Evolutionary conservation across 1,140 invertebrate genomes (phyloP).

Genomic region (Monochamus saltuarius): DNA sequence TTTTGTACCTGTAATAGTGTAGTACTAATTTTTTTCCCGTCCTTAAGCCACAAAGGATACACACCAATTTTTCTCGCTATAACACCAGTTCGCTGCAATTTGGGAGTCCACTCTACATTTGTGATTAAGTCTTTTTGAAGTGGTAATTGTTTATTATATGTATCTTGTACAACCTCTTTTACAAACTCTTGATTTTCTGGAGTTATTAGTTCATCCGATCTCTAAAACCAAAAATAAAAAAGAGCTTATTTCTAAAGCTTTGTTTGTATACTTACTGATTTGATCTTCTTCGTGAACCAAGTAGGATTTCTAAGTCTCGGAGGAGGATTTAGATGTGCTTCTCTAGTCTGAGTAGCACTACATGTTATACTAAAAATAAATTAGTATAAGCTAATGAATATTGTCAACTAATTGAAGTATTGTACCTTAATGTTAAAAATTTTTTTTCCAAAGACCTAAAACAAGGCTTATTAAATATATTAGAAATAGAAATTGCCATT

Average conservation of each 20-base stretch:
- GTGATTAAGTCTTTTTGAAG: constrained; percentile 57
- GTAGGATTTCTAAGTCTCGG: constrained; percentile 58
- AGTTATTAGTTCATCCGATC: constrained; percentile 70
- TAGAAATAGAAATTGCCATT: constrained; percentile 33
- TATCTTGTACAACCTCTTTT: constrained; percentile 71
- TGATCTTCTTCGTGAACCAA: constrained; percentile 59
- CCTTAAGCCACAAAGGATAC: constrained; percentile 89
- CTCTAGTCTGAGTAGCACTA: constrained; percentile 33
- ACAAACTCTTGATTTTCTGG: constrained; percentile 81
- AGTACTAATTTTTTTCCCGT: constrained; percentile 74
- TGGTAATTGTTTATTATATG: constrained; percentile 51
- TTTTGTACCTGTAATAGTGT: constrained; percentile 80
- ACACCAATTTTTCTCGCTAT: constrained; percentile 92
- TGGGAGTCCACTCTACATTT: constrained; percentile 63
- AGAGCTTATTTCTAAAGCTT: constrained; percentile 9
- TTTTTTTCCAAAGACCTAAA: constrained; percentile 38
- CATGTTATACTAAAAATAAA: constrained; percentile 28
- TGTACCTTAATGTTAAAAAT: constrained; percentile 35
- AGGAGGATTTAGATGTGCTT: constrained; percentile 42
- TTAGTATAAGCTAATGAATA: neutral
- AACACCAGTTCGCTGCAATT: constrained; percentile 74
- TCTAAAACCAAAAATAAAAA: constrained; percentile 54
- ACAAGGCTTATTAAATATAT: constrained; percentile 17
- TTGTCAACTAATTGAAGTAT: constrained; percentile 9
- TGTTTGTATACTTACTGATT: constrained; percentile 51